Evolutionary conservation across 2,888 invertebrate species (phyloP), one percentile per base, ranked within the genome.

Genomic region (Geophilus truncorum): DNA sequence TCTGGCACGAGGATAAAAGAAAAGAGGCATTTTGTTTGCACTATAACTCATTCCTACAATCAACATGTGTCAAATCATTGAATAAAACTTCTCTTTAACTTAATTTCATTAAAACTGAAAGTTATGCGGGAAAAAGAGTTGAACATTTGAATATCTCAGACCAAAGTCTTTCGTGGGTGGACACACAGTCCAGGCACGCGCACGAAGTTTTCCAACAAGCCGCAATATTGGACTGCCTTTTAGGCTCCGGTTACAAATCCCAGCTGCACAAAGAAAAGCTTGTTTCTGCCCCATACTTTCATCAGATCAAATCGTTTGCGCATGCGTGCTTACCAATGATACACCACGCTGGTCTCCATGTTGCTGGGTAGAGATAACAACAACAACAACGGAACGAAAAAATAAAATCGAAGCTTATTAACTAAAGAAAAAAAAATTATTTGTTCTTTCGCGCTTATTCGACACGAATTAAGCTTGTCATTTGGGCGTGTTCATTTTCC

Each of bases 251-350:
- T 62, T 62, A 62, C 57, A 62, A 62, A 62, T 62, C 57, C 57
- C 57, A 21, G 57, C 57, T 62, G 57, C 18, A 62, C 57, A 62
- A 62, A 62, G 57, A 62, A 62, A 62, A 62, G 57, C 57, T 62
- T 62, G 57, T 62, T 62, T 62, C 57, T 62, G 57, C 23, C 23
- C 21, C 10, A 10, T 10, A 18, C 57, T 62, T 62, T 62, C 57
- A 62, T 62, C 57, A 62, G 57, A 62, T 62, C 57, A 62, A 62
- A 62, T 23, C 23, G 21, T 62, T 21, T 21, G 57, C 57, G 57
- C 57, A 62, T 62, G 57, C 57, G 57, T 62, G 57, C 21, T 10
- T 23, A 62, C 18, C 57, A 21, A 62, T 62, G 57, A 62, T 62
- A 40, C 18, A 62, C 23, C 21, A 23, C 18, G 10, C 57, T 62